Base-by-base conservation (phyloP, 1,140 invertebrate genomes). In the Cataglyphis hispanica region DNA sequence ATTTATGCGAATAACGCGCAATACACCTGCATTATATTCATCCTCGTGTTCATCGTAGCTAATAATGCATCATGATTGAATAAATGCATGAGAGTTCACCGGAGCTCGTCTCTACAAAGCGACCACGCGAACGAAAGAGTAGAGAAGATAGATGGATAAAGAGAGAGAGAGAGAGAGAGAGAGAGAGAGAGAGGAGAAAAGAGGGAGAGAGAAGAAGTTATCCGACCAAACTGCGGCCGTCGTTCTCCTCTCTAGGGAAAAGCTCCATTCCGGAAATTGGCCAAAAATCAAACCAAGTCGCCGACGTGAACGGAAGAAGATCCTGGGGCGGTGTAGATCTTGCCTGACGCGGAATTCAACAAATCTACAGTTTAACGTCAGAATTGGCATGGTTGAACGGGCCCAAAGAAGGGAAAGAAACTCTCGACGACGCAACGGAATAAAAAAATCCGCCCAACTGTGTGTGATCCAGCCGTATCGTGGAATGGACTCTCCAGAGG, bases 301-400 rank as follows among this genome's bases (percentile, higher is more conserved):
- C 27, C 67, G 67, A 74, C 53, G 34, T 81, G 66, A 81, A 72
- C 66, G 53, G 31, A 50, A 4, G 53, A 43, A 83, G 19, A 69
- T 72, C 13, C 46, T n/a, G 66, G 25, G 66, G 25, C 78, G 66
- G 66, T 81, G 53, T 81, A 81, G 66, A 72, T 81, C 34, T 37
- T 13, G 78, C 34, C 11, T 67, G 67, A 83, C 78, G 67, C 27
- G 67, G 34, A 46, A 74, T 83, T 67, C 67, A 83, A 83, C 78
- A 83, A 83, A 83, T 74, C 78, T 83, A 53, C n/a, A 83, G 78
- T 83, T 83, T 83, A 83, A 83, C 78, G 67, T 83, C 78, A 56
- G 25, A 70, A 83, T 83, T 83, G 67, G 67, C 56, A 66, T 40
- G 78, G 67, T 61, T 56, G 67, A 74, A 11, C 78, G 67, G 37